Conservation (phyloP, 2,113 vertebrate genomes). For the Nyctibius bracteatus region DNA sequence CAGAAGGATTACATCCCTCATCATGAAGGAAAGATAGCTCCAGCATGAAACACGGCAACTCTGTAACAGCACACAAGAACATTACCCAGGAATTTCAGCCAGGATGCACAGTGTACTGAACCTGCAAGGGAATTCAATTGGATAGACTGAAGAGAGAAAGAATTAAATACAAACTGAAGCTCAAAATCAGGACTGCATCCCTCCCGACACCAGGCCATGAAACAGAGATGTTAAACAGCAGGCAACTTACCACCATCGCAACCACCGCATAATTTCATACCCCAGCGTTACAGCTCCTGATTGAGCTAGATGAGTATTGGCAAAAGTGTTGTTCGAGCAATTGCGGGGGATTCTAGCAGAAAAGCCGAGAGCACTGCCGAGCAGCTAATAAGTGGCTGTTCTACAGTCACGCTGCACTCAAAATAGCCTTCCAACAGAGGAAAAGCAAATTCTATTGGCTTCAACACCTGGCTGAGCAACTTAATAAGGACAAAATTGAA, state of each 20-base stretch:
- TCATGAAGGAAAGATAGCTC: background rate
- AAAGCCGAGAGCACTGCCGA: background rate
- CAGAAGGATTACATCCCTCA: background rate
- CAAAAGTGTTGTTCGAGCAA: conserved; percentile 28
- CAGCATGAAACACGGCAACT: background rate
- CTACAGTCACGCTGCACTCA: conserved; percentile 41
- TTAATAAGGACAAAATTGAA: conserved; percentile 65
- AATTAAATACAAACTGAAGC: background rate
- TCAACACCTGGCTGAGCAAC: conserved; percentile 68
- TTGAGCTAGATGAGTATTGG: conserved; percentile 56
- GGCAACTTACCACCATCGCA: background rate
- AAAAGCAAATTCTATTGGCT: conserved; percentile 63
- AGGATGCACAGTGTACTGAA: background rate
- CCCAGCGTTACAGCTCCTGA: background rate
- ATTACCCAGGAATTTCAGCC: background rate
- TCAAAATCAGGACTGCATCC: background rate
- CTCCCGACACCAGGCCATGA: background rate
- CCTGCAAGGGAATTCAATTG: background rate
- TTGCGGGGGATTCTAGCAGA: conserved; percentile 36
- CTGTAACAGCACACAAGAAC: background rate
- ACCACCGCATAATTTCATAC: background rate
- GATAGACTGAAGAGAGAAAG: background rate
- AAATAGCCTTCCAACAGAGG: conserved; percentile 57
- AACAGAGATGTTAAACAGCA: conserved; percentile 38
- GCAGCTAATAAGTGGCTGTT: conserved; percentile 58